Base-by-base conservation (phyloP, 2,888 invertebrate genomes). In the Chirona hameri region DNA sequence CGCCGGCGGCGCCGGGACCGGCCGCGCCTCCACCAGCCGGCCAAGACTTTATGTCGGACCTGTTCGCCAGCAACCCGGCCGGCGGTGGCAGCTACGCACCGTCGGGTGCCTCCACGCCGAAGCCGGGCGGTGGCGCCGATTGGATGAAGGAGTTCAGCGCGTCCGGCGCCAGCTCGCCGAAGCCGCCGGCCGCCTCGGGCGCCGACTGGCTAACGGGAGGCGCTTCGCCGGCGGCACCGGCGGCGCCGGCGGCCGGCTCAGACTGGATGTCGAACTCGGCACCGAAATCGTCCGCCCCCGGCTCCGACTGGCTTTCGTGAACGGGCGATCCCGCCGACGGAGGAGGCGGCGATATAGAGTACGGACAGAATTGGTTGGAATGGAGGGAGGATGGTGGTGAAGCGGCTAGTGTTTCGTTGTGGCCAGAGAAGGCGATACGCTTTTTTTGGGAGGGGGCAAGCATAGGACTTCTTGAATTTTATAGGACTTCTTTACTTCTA, bases 261-360 rank as follows among this genome's bases (percentile, higher is more conserved):
- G 65, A 69, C 65, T 69, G 65, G 65, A n/a, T 69, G 7, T 27
- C 27, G 2, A 27, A 27, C 65, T 69, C 65, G 14, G n/a, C 65
- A 1, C 52, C 65, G 27, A 0, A 10, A 9, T 5, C 65, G 7
- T n/a, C 65, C 27, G n/a, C n/a, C 0, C n/a, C 15, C 2, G 72
- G 31, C 72, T 29, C 72, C 31, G 72, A 72, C 72, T 72, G 72
- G 72, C 72, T 72, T 3, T 57, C 57, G 57, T 83, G 76, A n/a
- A n/a, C n/a, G n/a, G n/a, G n/a, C n/a, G n/a, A n/a, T n/a, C n/a
- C n/a, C n/a, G n/a, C n/a, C n/a, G n/a, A n/a, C n/a, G n/a, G n/a
- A n/a, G n/a, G n/a, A n/a, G n/a, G n/a, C n/a, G n/a, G n/a, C n/a
- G n/a, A n/a, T n/a, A n/a, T n/a, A n/a, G n/a, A n/a, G n/a, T n/a